Percentiles rank a stretch among this genome's conserved stretches.
Conservation (phyloP, 1,140 invertebrate genomes). For the Olivierus martensii region DNA sequence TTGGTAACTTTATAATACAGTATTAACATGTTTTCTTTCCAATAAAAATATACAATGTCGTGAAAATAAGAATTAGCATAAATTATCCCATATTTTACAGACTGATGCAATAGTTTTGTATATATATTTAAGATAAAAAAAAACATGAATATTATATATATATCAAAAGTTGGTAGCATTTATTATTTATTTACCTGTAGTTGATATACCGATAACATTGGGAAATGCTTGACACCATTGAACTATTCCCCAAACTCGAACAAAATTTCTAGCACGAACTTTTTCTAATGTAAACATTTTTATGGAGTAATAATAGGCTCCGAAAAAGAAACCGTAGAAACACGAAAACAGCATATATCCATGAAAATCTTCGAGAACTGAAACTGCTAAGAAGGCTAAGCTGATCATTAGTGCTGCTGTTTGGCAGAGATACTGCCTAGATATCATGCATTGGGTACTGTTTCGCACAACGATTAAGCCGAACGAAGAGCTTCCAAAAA, state of each 20-base stretch:
- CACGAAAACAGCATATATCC: constrained; percentile 34
- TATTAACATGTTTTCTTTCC: too few species aligned
- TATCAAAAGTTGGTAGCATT: too few species aligned
- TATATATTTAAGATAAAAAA: too few species aligned
- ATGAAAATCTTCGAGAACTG: constrained; percentile 50
- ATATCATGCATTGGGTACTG: constrained; percentile 67
- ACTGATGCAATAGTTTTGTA: too few species aligned
- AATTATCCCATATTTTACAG: too few species aligned
- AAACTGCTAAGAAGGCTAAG: constrained; percentile 59
- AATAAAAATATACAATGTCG: too few species aligned
- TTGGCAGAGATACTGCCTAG: constrained; percentile 64
- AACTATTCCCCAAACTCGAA: constrained; percentile 77
- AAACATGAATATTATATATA: too few species aligned
- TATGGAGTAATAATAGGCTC: constrained; percentile 57
- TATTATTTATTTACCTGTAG: constrained; percentile 39
- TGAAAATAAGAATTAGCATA: too few species aligned
- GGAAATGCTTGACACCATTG: constrained; percentile 71
- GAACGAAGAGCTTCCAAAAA: constrained; percentile 61
- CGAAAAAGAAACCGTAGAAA: constrained; percentile 34
- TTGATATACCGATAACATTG: constrained; percentile 68
- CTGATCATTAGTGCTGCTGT: constrained; percentile 60
- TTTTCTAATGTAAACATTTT: constrained; percentile 79
- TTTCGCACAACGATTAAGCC: constrained; percentile 67
- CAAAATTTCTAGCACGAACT: constrained; percentile 67
- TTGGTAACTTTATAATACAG: too few species aligned